phyloP scores from a whole-genome alignment of 1,140 invertebrate genomes.

The Ostrea edulis region DNA sequence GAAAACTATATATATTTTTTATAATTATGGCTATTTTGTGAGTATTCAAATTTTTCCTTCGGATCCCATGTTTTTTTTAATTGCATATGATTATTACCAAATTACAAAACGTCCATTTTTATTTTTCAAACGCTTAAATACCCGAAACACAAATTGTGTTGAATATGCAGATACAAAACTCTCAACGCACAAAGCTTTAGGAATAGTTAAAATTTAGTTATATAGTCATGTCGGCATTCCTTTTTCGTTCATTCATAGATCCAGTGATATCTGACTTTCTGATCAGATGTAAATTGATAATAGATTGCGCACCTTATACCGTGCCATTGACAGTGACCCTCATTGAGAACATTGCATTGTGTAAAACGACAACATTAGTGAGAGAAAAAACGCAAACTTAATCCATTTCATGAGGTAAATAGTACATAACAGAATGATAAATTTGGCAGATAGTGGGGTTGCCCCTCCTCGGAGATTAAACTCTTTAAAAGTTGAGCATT shows the following conservation, averaged over 20 bases:
- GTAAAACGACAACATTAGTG: not conserved
- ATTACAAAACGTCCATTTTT: no score
- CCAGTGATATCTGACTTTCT: not conserved
- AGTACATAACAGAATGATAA: constrained; percentile 9
- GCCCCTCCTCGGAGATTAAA: not conserved
- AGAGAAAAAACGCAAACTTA: not conserved
- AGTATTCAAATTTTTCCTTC: not conserved
- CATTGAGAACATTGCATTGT: constrained; percentile 3
- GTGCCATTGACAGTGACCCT: not conserved
- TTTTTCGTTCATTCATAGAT: not conserved
- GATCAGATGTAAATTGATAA: constrained; percentile 20
- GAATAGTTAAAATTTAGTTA: not conserved
- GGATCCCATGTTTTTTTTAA: not conserved
- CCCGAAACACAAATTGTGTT: not conserved
- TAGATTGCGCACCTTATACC: not conserved
- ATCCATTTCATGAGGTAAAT: not conserved
- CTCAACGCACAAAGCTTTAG: not conserved
- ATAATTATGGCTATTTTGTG: not conserved
- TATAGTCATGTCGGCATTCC: not conserved
- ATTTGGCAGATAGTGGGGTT: not conserved
- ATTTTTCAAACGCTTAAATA: not conserved
- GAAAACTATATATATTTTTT: not conserved
- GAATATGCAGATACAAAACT: not conserved
- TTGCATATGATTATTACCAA: no score
- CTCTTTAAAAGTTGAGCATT: constrained; percentile 6